Base-by-base conservation (phyloP, 2,888 invertebrate genomes). In the Lycaena phlaeas region DNA sequence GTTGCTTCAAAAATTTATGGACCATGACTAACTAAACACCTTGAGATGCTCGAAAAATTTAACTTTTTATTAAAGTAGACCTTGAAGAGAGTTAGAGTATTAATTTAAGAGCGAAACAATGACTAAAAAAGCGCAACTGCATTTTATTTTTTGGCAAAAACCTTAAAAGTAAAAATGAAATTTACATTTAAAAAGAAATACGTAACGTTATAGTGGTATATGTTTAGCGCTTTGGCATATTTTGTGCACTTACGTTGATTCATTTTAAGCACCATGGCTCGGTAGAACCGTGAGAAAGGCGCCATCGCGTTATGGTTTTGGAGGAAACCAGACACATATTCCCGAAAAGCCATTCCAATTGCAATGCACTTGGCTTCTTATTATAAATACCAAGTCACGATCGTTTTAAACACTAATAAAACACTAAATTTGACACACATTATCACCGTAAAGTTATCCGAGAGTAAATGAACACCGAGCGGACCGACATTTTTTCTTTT, bases 371-470 rank as follows among this genome's bases (percentile, higher is more conserved):
- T 40, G 51, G 44, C 18, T 36, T 43, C 44, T 41, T 36, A 46
- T 31, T 44, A 45, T 56, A 52, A 44, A 50, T 48, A 51, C 44
- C 41, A 51, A 59, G 50, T 54, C 53, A 61, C 54, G 38, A 50
- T 49, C 61, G 56, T 56, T 62, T 58, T 64, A 62, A 45, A 61
- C 63, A 64, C 57, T 66, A 69, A 52, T 65, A 63, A 53, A 64
- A 68, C 64, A 66, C 70, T 73, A 76, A 63, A 74, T 81, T 81
- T 81, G 81, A 81, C 81, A 81, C 81, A 74, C 75, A 81, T 81
- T 76, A 81, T 81, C 76, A 79, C 79, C 66, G 60, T 56, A 49
- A 52, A 64, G 53, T 56, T 52, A 52, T 48, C 44, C 41, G 43
- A 44, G 48, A 53, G 57, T 45, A 46, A 56, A 49, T 52, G 46